Evolutionary conservation across 2,113 vertebrate genomes (phyloP), one percentile per base, ranked within the genome.

Genomic region (Periophthalmus modestus): DNA sequence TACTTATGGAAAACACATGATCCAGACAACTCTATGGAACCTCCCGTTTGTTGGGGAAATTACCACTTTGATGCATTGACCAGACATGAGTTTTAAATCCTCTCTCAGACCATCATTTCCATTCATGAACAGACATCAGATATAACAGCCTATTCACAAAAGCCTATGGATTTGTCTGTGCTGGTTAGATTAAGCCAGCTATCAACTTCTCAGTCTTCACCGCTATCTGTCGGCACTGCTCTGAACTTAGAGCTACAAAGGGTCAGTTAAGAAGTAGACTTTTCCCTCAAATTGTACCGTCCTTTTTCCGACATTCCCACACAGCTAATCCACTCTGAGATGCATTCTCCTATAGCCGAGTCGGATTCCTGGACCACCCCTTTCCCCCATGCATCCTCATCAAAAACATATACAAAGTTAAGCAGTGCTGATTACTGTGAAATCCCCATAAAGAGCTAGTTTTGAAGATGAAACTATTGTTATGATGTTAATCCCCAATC

Each of bases 291-390:
- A 72, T 83, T 61, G 74, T 82, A 74, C 82, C 77, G 66, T 73
- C 85, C 72, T 71, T 68, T 47, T 23, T 50, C 55, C 72, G 74
- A 34, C 76, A 81, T 92, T 93, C 92, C 92, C 91, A 93, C 88
- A 90, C 82, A 89, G 82, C 88, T 93, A 93, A 94, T 91, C 91
- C 88, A 21, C 77, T 91, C 88, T 92, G 88, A 90, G 87, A 89
- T 92, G 89, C 90, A 87, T 90, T 92, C 34, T 62, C 59, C 87
- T 88, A 89, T 74, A 75, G 89, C 61, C 69, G 88, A 86, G 87
- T 93, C 89, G 73, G 80, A 89, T 93, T 93, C 90, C 89, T 80
- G 79, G 36, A 15, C 16, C 28, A 18, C 72, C 48, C 7, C 28
- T 68, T 69, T 50, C 50, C 50, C 23, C 23, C 12, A 59, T 59